These are phyloP conservation scores for Stictocephala bisonia DNA, from an alignment of 2,888 invertebrate genomes.

Conservation along the genomic window DNA sequence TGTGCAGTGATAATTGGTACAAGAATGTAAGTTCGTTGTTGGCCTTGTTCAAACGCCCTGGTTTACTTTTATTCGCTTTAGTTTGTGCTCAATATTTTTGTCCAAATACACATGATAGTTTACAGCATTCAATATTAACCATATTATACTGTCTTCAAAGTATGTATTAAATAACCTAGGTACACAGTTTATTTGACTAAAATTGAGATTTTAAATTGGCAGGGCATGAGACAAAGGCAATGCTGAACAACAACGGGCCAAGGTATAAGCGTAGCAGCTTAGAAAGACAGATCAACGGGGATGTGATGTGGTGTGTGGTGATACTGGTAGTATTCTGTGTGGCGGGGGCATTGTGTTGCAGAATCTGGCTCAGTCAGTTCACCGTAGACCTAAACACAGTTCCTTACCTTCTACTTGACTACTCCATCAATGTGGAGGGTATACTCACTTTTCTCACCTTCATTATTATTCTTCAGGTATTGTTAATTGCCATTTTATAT, in stretches of 20 bases:
- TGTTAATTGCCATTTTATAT: no score
- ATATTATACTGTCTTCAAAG: no score
- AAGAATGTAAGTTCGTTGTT: no score
- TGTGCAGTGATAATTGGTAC: no score
- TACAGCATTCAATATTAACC: no score
- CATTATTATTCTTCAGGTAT: slow-evolving; percentile 92
- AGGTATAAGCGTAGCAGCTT: slow-evolving; percentile 92
- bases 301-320: slow-evolving; percentile 96
- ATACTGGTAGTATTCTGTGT: slow-evolving; percentile 90
- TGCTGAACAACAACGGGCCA: slow-evolving; percentile 97
- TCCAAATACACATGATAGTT: no score
- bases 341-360: slow-evolving; percentile 91
- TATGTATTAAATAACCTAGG: no score
- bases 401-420: slow-evolving; percentile 64
- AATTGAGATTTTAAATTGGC: slow-evolving; percentile 55
- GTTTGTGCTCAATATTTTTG: no score
- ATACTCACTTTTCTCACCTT: slow-evolving; percentile 95
- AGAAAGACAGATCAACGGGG: slow-evolving; percentile 94
- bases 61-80: neutral
- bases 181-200: no score
- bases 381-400: slow-evolving; percentile 69
- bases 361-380: slow-evolving; percentile 79
- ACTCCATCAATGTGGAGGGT: slow-evolving; percentile 74
- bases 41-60: no score
- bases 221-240: slow-evolving; percentile 97